Conservation (phyloP, 2,888 invertebrate genomes). For the Lasioglossum morio region DNA sequence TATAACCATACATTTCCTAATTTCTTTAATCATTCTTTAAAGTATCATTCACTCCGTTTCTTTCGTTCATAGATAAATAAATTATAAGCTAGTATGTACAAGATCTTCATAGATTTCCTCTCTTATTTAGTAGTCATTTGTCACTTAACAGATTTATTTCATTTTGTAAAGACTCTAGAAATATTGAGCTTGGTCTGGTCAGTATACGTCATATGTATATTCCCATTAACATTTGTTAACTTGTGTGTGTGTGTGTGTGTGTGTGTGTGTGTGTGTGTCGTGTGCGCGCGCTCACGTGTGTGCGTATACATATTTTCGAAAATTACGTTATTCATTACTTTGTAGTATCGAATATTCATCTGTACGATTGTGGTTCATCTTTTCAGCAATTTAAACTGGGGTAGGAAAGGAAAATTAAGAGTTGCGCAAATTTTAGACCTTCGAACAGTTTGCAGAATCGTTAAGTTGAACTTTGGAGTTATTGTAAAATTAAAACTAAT, state of each 20-base stretch:
- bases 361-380: conserved; percentile 61
- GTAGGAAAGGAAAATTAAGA: conserved; percentile 24
- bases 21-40: conserved; percentile 20
- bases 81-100: conserved; percentile 82
- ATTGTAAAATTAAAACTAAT: conserved; percentile 38
- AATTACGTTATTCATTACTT: conserved; percentile 45
- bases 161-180: conserved; percentile 84
- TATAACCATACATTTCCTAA: conserved; percentile 37
- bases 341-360: conserved; percentile 49
- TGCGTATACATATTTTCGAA: conserved; percentile 40
- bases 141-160: conserved; percentile 78
- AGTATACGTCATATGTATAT: conserved; percentile 80
- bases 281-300: too few species aligned
- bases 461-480: conserved; percentile 17
- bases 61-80: conserved; percentile 80
- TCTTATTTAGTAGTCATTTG: conserved; percentile 77
- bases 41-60: conserved; percentile 56
- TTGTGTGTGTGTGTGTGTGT: conserved; percentile 19
- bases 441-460: conserved; percentile 23
- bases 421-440: conserved; percentile 23
- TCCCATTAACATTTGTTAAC: conserved; percentile 62
- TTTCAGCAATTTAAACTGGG: conserved; percentile 53
- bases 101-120: conserved; percentile 72
- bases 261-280: conserved; percentile 14
- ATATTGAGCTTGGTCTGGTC: conserved; percentile 85